Conservation (phyloP, 2,113 vertebrate genomes). For the Hemibates koningsi region DNA sequence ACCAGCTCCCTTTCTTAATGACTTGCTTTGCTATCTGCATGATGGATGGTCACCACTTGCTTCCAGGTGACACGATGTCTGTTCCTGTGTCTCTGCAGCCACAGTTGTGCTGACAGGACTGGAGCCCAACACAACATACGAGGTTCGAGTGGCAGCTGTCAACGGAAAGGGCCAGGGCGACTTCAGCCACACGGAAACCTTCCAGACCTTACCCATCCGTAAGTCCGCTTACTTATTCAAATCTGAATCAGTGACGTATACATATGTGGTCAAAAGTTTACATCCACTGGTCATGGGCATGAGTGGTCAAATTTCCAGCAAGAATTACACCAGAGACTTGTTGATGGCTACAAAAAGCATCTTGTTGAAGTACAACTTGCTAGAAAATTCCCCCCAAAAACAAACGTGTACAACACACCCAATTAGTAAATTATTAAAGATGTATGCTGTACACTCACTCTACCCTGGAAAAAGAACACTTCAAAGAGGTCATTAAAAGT, state of each 20-base stretch:
- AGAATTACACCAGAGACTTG: background rate
- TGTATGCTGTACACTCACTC: background rate
- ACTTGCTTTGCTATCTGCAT: background rate
- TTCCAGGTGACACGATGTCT: background rate
- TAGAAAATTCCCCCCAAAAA: background rate
- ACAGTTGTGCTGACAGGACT: conserved; percentile 85
- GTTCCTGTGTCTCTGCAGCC: conserved; percentile 62
- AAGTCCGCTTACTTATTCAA: conserved; percentile 61
- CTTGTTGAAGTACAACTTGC: background rate
- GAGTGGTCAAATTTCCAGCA: background rate
- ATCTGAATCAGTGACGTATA: background rate
- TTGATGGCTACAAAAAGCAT: background rate
- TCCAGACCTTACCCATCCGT: conserved; percentile 96
- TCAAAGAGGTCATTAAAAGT: background rate
- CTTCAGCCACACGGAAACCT: conserved; percentile 90
- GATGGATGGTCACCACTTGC: background rate
- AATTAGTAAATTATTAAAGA: background rate
- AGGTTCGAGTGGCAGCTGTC: conserved; percentile 91
- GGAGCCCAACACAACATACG: conserved; percentile 96
- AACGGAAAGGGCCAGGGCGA: conserved; percentile 98
- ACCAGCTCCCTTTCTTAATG: background rate
- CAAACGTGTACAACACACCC: background rate
- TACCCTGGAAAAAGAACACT: background rate
- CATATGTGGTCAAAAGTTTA: background rate
- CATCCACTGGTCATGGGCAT: background rate